Evolutionary conservation across 2,113 vertebrate genomes (phyloP).

Genomic region (Macrotus californicus): DNA sequence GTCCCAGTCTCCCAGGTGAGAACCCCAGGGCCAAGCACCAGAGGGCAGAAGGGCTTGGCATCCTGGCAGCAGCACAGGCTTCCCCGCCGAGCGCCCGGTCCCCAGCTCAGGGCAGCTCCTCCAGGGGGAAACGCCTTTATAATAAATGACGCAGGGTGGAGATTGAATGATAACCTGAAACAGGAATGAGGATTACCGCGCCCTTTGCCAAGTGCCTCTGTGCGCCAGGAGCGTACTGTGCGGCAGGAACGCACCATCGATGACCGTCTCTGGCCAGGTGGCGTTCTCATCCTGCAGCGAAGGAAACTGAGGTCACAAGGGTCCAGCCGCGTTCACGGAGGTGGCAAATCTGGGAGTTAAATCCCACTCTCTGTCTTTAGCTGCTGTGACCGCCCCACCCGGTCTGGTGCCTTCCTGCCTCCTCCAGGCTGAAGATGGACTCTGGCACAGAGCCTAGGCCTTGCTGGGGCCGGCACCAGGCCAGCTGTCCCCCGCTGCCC

Average conservation of each 20-base stretch:
- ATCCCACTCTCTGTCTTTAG: not conserved
- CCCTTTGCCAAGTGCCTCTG: fast-evolving
- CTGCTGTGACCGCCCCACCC: fast-evolving
- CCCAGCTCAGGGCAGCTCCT: not conserved
- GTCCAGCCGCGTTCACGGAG: not conserved
- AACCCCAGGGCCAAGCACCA: not conserved
- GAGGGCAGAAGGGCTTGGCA: too few relatives aligned
- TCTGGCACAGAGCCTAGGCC: not conserved
- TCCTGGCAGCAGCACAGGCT: too few relatives aligned
- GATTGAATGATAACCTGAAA: not conserved
- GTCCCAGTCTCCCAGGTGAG: not conserved
- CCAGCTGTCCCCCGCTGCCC: not conserved
- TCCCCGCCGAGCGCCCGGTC: too few relatives aligned
- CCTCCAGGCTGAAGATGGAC: not conserved
- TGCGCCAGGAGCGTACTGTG: fast-evolving
- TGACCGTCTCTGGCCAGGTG: fast-evolving
- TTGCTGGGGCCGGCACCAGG: not conserved
- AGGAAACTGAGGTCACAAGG: not conserved
- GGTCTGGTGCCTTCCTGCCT: not conserved
- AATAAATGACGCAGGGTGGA: not conserved
- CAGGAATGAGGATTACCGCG: fast-evolving
- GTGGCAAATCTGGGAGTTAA: not conserved
- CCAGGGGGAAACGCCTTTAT: not conserved
- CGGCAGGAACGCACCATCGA: fast-evolving
- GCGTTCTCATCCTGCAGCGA: not conserved